Evolutionary conservation across 2,113 vertebrate genomes (phyloP).

Genomic region (Chrysemys picta): DNA sequence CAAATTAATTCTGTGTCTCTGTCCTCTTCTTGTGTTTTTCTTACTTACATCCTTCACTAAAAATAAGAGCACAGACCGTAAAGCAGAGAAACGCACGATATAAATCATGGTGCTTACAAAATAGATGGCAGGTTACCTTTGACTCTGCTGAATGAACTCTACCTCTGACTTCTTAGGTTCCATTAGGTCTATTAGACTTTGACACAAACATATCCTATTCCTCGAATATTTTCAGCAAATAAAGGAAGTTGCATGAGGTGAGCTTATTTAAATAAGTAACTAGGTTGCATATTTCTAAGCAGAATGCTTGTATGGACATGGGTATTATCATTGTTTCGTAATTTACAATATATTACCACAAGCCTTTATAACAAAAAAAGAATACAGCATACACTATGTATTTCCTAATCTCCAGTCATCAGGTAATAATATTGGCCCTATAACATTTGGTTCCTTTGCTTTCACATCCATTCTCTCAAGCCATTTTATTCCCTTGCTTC

Average conservation of each 20-base stretch:
- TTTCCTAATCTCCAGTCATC: not conserved
- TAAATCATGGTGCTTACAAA: not conserved
- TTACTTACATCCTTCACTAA: not conserved
- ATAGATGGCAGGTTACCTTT: not conserved
- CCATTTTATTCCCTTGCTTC: not conserved
- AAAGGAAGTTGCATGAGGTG: not conserved
- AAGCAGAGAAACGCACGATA: not conserved
- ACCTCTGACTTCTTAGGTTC: not conserved
- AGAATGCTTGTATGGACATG: not conserved
- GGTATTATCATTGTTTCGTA: not conserved
- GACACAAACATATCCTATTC: not conserved
- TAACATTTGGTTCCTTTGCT: not conserved
- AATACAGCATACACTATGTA: not conserved
- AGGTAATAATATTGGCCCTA: not conserved
- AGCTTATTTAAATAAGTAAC: not conserved
- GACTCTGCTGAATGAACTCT: not conserved
- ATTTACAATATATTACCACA: not conserved
- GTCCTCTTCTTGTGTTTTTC: not conserved
- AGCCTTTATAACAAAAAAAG: not conserved
- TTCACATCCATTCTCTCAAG: not conserved
- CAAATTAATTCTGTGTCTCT: not conserved
- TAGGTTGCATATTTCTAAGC: not conserved
- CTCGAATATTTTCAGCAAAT: not conserved
- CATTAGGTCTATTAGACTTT: not conserved
- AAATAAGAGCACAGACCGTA: not conserved